A percentile compares a stretch with the other conserved stretches of the same genome.
phyloP scores from a whole-genome alignment of 2,888 invertebrate genomes.

The Yponomeuta evonymella region DNA sequence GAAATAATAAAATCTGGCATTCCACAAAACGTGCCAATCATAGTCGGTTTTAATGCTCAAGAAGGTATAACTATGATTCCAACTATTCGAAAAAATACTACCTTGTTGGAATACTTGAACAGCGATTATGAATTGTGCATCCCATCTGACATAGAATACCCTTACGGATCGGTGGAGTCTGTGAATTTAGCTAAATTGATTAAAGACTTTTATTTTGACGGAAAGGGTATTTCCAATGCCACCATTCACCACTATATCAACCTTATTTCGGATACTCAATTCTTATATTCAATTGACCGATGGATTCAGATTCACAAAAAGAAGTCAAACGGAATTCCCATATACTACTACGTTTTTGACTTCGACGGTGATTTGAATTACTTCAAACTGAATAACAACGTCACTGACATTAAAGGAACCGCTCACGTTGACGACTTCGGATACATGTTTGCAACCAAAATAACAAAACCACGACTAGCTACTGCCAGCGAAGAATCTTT shows the following conservation, averaged over 20 bases:
- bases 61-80: constrained; percentile 38
- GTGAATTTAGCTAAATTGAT: constrained; percentile 28
- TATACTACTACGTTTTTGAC: constrained; percentile 28
- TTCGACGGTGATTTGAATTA: constrained; percentile 27
- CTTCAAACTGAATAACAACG: constrained; percentile 21
- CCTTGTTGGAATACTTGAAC: constrained; percentile 24
- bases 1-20: constrained; percentile 36
- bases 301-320: constrained; percentile 24
- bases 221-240: constrained; percentile 22
- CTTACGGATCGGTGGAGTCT: constrained; percentile 25
- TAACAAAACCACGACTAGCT: constrained; percentile 21
- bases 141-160: constrained; percentile 34
- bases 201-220: constrained; percentile 31
- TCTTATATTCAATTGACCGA: constrained; percentile 22
- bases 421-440: constrained; percentile 27
- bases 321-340: constrained; percentile 18
- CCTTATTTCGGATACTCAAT: constrained; percentile 27
- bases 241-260: constrained; percentile 21
- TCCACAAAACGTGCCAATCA: constrained; percentile 43
- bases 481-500: constrained; percentile 22
- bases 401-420: constrained; percentile 21
- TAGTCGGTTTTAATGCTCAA: constrained; percentile 48
- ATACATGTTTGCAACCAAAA: constrained; percentile 28
- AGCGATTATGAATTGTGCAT: constrained; percentile 31
- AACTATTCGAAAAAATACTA: constrained; percentile 19